These are phyloP conservation scores for Vicugna pacos DNA, from an alignment of 2,113 vertebrate species.

Conservation along the genomic window DNA sequence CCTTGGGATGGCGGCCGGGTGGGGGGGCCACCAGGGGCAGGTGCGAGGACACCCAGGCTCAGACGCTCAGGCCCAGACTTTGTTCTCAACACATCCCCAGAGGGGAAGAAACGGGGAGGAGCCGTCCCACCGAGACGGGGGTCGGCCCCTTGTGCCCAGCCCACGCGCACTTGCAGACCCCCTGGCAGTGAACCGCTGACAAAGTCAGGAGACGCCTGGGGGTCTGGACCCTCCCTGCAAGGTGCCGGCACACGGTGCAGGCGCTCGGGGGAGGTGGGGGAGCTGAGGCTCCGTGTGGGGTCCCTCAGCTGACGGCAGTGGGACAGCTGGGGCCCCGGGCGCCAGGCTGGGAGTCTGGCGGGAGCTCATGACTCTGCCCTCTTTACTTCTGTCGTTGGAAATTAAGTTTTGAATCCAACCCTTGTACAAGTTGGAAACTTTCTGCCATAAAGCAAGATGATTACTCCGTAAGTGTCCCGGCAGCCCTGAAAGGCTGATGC, in stretches of 20 bases:
- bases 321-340: background rate
- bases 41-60: background rate
- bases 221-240: background rate
- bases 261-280: no score
- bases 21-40: no score
- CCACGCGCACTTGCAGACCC: no score
- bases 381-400: fast-evolving
- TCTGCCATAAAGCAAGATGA: no score
- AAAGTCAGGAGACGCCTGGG: background rate
- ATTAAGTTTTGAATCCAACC: background rate
- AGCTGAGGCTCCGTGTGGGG: no score
- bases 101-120: background rate
- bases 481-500: fast-evolving
- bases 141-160: no score
- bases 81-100: fast-evolving
- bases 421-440: no score
- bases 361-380: fast-evolving
- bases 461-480: fast-evolving
- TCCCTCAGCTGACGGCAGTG: no score
- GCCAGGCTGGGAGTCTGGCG: background rate
- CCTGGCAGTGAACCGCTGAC: no score
- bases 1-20: fast-evolving
- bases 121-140: fast-evolving
- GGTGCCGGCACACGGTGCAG: background rate
- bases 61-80: background rate